A percentile compares a stretch with the other conserved stretches of the same genome.
These are phyloP conservation scores for Epistrophella euchroma DNA, from an alignment of 2,888 invertebrate species.

Conservation along the genomic window DNA sequence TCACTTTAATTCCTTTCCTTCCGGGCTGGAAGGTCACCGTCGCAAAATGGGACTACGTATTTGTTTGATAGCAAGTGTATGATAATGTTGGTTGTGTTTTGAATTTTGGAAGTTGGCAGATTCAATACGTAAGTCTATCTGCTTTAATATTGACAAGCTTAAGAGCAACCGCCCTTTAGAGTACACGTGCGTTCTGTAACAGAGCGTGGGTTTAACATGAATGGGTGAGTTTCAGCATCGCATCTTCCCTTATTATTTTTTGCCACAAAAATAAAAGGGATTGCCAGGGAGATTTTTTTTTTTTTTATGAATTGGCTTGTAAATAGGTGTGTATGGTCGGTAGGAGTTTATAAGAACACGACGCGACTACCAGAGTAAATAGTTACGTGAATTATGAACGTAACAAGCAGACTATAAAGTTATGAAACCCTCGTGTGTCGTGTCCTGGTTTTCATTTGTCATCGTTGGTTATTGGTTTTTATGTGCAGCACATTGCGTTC, in stretches of 20 bases:
- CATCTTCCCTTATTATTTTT: conserved; percentile 28
- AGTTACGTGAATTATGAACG: conserved; percentile 60
- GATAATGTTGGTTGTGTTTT: background rate
- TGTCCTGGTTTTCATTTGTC: conserved; percentile 68
- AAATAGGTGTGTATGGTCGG: background rate
- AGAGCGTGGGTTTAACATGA: conserved; percentile 6
- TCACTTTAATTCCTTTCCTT: conserved; percentile 61
- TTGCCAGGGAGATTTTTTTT: conserved; percentile 25
- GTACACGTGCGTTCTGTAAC: conserved; percentile 53
- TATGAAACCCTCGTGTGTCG: conserved; percentile 39
- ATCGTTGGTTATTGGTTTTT: conserved; percentile 42
- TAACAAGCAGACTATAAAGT: conserved; percentile 40
- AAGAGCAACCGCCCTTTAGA: conserved; percentile 48
- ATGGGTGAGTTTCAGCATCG: conserved; percentile 42
- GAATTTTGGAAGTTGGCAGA: background rate
- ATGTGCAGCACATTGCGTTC: conserved; percentile 37
- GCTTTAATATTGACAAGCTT: conserved; percentile 60
- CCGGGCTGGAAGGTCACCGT: conserved; percentile 52
- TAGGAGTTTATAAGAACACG: background rate
- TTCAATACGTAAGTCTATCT: conserved; percentile 36
- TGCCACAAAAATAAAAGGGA: conserved; percentile 29
- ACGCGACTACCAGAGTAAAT: background rate
- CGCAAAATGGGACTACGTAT: conserved; percentile 11
- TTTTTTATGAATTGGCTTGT: background rate
- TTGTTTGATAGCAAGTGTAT: background rate